Evolutionary conservation across 2,113 vertebrate genomes (phyloP).

Genomic region (Tychaedon coryphoeus): DNA sequence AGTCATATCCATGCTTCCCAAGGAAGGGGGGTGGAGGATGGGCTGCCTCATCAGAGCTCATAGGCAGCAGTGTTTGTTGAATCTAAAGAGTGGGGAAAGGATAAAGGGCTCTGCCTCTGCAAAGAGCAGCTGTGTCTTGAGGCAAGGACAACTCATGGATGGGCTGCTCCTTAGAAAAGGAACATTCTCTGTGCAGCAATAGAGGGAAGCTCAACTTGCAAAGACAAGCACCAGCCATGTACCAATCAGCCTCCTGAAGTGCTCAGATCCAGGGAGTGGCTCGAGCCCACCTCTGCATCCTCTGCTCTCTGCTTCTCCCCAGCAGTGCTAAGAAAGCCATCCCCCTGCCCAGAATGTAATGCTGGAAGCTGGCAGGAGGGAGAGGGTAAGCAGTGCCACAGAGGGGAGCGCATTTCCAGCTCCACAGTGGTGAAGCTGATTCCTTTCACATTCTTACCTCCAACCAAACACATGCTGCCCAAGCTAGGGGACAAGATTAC

Average conservation of each 20-base stretch:
- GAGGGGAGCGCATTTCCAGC: background rate
- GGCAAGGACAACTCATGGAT: background rate
- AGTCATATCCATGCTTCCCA: rapidly evolving
- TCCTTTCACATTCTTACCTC: background rate
- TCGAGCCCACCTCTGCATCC: background rate
- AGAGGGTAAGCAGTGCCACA: background rate
- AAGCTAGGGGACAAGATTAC: background rate
- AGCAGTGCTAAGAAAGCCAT: background rate
- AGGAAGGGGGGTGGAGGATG: background rate
- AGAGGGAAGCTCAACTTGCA: background rate
- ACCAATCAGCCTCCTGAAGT: background rate
- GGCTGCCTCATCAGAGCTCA: background rate
- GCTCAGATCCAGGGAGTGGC: background rate
- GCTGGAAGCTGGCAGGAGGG: background rate
- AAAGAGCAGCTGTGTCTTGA: background rate
- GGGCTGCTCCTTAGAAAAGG: background rate
- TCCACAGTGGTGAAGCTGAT: background rate
- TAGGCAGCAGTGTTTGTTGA: background rate
- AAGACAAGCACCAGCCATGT: background rate
- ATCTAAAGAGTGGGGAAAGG: background rate
- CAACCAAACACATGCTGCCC: background rate
- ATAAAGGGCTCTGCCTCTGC: background rate
- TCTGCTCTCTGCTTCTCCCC: background rate
- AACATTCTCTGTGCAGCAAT: rapidly evolving
- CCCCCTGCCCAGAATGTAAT: background rate